phyloP scores from a whole-genome alignment of 2,888 invertebrate genomes.

The Thymelicus acteon region DNA sequence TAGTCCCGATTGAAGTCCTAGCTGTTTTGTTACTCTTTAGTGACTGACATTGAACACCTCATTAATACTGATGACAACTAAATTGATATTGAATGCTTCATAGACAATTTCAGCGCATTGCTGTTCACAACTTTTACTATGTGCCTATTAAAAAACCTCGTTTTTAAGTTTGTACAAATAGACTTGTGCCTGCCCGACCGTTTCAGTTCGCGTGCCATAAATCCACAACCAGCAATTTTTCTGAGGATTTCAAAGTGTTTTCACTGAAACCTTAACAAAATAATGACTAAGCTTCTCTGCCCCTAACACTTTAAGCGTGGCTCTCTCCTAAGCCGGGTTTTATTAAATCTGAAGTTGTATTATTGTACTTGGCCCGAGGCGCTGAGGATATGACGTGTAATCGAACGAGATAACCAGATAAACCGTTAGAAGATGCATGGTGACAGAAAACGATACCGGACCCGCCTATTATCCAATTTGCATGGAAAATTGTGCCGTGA shows the following conservation, averaged over 20 bases:
- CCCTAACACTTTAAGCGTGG: constrained; percentile 71
- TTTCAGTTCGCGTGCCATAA: constrained; percentile 41
- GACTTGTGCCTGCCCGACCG: constrained; percentile 22
- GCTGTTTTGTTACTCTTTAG: no score
- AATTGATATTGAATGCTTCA: background rate
- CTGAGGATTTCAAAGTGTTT: constrained; percentile 70
- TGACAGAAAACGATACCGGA: constrained; percentile 46
- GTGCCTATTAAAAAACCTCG: background rate
- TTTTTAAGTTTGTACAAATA: constrained; percentile 30
- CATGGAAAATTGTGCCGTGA: constrained; percentile 47
- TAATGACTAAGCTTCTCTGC: constrained; percentile 67
- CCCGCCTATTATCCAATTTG: constrained; percentile 54
- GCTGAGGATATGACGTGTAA: constrained; percentile 49
- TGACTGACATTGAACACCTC: no score
- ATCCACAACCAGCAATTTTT: constrained; percentile 66
- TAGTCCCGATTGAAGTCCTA: no score
- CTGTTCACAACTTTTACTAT: background rate
- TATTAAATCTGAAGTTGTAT: constrained; percentile 73
- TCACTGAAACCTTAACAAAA: constrained; percentile 74
- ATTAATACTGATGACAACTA: no score
- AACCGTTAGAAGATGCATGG: constrained; percentile 46
- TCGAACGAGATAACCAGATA: constrained; percentile 43
- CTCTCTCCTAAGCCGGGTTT: constrained; percentile 67
- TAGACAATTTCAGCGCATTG: background rate
- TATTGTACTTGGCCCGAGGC: constrained; percentile 67